phyloP scores from a whole-genome alignment of 2,113 vertebrate species.

The Malurus cyaneus region DNA sequence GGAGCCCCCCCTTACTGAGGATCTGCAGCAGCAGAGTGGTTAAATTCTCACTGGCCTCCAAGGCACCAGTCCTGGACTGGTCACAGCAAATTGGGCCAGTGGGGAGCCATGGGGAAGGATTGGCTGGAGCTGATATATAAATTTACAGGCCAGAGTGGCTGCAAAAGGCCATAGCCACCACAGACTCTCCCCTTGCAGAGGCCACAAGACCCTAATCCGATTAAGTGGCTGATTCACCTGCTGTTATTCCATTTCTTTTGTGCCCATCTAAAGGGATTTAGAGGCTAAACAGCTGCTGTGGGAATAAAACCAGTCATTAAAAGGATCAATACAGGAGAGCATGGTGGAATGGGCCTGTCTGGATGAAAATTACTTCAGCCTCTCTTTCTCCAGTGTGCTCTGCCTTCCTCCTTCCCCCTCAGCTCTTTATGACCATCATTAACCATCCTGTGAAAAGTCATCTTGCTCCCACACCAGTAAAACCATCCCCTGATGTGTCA shows the following conservation, averaged over 20 bases:
- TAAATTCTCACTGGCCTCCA: not conserved
- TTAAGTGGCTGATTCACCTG: not conserved
- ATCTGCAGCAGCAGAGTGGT: not conserved
- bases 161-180: not conserved
- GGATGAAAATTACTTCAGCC: not conserved
- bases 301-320: not conserved
- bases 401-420: not conserved
- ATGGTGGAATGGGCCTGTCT: not conserved
- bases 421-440: not conserved
- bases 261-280: not conserved
- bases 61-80: not conserved
- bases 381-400: not conserved
- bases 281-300: not conserved
- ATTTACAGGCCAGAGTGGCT: not conserved
- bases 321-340: not conserved
- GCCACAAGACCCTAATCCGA: not conserved
- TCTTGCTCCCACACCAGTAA: not conserved
- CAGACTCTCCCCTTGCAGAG: not conserved
- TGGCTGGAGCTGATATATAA: rapidly evolving
- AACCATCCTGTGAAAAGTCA: not conserved
- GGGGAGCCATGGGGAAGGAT: rapidly evolving
- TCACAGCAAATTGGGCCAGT: not conserved
- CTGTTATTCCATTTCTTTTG: not conserved
- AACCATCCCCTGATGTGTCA: rapidly evolving
- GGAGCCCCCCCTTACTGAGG: rapidly evolving